Base-by-base conservation (phyloP, 2,888 invertebrate species). In the Lymantria monacha region DNA sequence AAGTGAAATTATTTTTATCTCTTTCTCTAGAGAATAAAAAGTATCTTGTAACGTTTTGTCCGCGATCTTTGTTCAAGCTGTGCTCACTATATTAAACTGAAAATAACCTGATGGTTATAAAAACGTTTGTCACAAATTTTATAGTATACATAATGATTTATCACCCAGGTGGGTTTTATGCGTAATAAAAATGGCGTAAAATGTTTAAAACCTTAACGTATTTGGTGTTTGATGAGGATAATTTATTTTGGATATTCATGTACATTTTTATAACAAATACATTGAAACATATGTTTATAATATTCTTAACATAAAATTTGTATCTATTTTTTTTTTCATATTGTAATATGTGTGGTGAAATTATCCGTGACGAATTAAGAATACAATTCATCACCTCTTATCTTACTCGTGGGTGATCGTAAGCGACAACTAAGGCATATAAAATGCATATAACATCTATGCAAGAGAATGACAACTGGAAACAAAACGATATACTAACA, bases 151-250 rank as follows among this genome's bases (percentile, higher is more conserved):
- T 48, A 51, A 54, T 69, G 59, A 66, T 69, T 63, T 67, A 64
- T 62, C 36, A 44, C 53, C 49, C 59, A 67, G 61, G 68, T 67
- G 61, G 61, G 57, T 55, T 66, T 65, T 66, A 66, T 67, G 59
- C 36, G 53, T 42, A 42, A 61, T 66, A 67, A 64, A 55, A 52
- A 44, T 52, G 38, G 41, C 33, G 22, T 51, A 47, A 50, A 51
- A 49, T 46, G 45, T 51, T n/a, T 45, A 47, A 55, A 56, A 41
- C 46, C 43, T 66, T 51, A 42, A 55, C 67, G 51, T 59, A 43
- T 62, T 53, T 54, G 51, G 46, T 49, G 44, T 53, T 57, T 61
- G 66, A 59, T 42, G 31, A 8, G 38, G 51, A 41, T 44, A 61
- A 59, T 67, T 57, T 61, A 57, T 54, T 22, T 22, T 40, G 47